Conservation (phyloP, 2,113 vertebrate species). For the Brachypteracias leptosomus region DNA sequence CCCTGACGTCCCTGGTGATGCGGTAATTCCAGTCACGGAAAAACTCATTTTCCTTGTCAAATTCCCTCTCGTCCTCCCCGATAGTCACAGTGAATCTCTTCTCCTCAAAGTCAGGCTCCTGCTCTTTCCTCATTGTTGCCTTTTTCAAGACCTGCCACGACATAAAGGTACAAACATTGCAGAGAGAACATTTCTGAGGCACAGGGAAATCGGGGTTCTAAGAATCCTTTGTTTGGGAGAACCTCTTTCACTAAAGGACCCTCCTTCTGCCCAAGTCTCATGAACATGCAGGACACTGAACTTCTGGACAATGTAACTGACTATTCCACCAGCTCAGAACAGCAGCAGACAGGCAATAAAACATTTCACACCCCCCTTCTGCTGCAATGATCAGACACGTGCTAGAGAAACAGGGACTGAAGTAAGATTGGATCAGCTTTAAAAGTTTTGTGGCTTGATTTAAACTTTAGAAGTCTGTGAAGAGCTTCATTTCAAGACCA, state of each 20-base stretch:
- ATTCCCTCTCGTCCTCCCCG: conserved; percentile 93
- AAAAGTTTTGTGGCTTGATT: too few species aligned
- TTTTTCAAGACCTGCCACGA: conserved; percentile 90
- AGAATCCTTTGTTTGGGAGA: not conserved
- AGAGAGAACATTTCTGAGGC: not conserved
- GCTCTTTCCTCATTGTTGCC: conserved; percentile 96
- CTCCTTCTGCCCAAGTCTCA: not conserved
- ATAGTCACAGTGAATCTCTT: conserved; percentile 97
- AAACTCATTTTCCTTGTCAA: conserved; percentile 99
- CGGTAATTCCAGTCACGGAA: conserved; percentile 95
- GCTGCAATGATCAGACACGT: not conserved
- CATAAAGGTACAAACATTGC: not conserved
- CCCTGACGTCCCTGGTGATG: conserved; percentile 88
- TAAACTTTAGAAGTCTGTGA: not conserved
- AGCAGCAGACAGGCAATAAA: not conserved
- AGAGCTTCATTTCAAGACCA: not conserved
- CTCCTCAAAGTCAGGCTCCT: conserved; percentile 98
- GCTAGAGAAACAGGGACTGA: not conserved
- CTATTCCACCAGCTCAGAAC: not conserved
- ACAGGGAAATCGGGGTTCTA: fast-evolving
- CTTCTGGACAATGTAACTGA: not conserved
- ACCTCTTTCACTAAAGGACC: not conserved
- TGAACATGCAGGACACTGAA: fast-evolving
- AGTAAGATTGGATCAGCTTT: not conserved
- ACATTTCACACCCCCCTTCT: not conserved